Percentiles rank a stretch among this genome's conserved stretches.
phyloP scores from a whole-genome alignment of 1,140 invertebrate genomes.

The Diplogasteroides magnus region DNA sequence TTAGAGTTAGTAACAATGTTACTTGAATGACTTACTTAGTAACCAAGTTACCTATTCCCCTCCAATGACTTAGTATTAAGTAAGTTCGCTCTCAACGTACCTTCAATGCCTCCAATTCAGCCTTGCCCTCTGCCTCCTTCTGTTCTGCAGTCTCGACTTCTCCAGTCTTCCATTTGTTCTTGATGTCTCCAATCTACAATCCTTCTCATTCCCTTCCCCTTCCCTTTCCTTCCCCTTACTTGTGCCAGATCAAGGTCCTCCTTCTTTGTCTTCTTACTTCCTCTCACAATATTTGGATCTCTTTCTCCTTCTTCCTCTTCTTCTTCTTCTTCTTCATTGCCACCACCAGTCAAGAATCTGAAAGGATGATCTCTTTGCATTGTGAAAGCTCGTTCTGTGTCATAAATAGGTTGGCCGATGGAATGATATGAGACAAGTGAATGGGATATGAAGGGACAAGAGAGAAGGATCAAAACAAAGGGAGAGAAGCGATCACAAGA shows the following conservation, averaged over 20 bases:
- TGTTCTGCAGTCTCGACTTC: slow-evolving; percentile 49
- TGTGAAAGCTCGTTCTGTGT: too few relatives aligned
- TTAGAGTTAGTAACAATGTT: too few relatives aligned
- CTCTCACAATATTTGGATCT: slow-evolving; percentile 38
- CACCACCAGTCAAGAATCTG: slow-evolving; percentile 36
- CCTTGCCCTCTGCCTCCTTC: slow-evolving; percentile 38
- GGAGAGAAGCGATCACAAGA: not conserved
- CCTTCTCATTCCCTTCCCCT: not conserved
- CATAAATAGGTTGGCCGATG: too few relatives aligned
- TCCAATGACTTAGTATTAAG: not conserved
- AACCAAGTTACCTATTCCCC: too few relatives aligned
- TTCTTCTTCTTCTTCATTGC: slow-evolving; percentile 33
- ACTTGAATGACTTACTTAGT: too few relatives aligned
- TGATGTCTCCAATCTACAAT: slow-evolving; percentile 46
- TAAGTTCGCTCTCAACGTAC: slow-evolving; percentile 1
- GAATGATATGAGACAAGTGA: too few relatives aligned
- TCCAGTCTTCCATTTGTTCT: slow-evolving; percentile 55
- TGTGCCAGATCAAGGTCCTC: slow-evolving; percentile 34
- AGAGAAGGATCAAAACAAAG: not conserved
- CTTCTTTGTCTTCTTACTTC: slow-evolving; percentile 23
- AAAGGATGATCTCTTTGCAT: not conserved
- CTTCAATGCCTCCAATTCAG: slow-evolving; percentile 51
- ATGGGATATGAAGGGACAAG: slow-evolving; percentile 9
- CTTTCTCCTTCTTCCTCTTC: slow-evolving; percentile 39
- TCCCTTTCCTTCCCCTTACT: slow-evolving; percentile 7